These are phyloP conservation scores for Onchidella celtica DNA, from an alignment of 2,888 invertebrate species.

Conservation along the genomic window DNA sequence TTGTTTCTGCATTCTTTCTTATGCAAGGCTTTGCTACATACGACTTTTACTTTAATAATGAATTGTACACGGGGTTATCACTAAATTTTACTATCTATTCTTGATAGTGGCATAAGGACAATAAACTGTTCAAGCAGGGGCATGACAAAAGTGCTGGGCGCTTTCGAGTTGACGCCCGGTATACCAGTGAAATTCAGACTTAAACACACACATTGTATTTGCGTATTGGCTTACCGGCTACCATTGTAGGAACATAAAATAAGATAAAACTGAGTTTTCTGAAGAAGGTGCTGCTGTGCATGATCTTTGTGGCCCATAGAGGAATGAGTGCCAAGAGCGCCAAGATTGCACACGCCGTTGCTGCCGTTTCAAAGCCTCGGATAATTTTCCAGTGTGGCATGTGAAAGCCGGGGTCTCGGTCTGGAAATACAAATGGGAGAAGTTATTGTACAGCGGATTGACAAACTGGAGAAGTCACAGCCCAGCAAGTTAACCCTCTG, in stretches of 20 bases:
- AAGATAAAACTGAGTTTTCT: not conserved
- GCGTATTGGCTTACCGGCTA: constrained; percentile 13
- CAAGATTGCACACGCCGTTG: constrained; percentile 1
- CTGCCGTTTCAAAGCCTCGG: constrained; percentile 17
- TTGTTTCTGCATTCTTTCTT: no score
- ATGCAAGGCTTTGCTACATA: no score
- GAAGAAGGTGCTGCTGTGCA: not conserved
- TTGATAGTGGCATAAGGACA: no score
- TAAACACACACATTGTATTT: not conserved
- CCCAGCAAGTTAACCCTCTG: no score
- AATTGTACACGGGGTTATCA: no score
- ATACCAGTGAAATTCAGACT: no score
- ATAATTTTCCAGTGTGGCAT: constrained; percentile 5
- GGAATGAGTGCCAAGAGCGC: not conserved
- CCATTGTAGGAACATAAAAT: not conserved
- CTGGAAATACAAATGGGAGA: not conserved
- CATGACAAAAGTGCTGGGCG: no score
- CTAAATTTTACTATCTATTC: no score
- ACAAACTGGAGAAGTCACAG: not conserved
- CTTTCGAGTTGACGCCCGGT: no score
- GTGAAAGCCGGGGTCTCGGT: not conserved
- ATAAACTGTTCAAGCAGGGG: no score
- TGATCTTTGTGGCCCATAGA: not conserved
- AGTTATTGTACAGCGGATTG: not conserved
- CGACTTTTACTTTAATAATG: no score